These are phyloP conservation scores for Dryomyza anilis DNA, from an alignment of 2,888 invertebrate species.

Conservation along the genomic window DNA sequence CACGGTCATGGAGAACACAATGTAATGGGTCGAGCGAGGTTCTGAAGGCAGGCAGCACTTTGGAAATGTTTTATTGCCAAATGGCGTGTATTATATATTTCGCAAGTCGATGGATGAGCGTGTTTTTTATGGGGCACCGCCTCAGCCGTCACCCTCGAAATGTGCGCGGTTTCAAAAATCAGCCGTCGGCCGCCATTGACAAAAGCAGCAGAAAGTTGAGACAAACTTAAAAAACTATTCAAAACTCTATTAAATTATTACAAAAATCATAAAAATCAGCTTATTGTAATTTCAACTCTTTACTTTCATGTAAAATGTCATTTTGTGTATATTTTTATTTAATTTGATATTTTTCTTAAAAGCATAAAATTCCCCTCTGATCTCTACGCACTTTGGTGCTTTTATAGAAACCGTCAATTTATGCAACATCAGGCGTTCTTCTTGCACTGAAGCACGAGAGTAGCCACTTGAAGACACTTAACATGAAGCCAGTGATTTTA, in stretches of 20 bases:
- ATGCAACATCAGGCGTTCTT: neutral
- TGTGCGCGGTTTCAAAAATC: neutral
- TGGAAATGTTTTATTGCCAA: conserved; percentile 11
- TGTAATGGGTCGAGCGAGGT: neutral
- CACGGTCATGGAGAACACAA: neutral
- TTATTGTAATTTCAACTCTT: too few relatives aligned
- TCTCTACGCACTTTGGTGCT: too few relatives aligned
- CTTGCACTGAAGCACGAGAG: neutral
- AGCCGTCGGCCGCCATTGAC: neutral
- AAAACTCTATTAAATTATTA: too few relatives aligned
- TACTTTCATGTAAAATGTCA: too few relatives aligned
- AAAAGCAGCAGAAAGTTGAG: too few relatives aligned
- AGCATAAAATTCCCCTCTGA: too few relatives aligned
- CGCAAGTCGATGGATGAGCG: neutral
- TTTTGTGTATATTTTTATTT: too few relatives aligned
- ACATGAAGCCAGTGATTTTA: too few relatives aligned
- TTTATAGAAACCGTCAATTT: too few relatives aligned
- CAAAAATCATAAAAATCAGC: too few relatives aligned
- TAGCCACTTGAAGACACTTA: neutral
- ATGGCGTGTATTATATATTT: conserved; percentile 32
- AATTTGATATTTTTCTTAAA: too few relatives aligned
- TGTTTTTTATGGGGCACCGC: conserved; percentile 4
- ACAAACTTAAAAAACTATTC: too few relatives aligned
- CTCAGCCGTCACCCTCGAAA: neutral
- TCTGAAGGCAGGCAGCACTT: conserved; percentile 1